Evolutionary conservation across 2,888 invertebrate genomes (phyloP).

Genomic region (Ophion ellenae): DNA sequence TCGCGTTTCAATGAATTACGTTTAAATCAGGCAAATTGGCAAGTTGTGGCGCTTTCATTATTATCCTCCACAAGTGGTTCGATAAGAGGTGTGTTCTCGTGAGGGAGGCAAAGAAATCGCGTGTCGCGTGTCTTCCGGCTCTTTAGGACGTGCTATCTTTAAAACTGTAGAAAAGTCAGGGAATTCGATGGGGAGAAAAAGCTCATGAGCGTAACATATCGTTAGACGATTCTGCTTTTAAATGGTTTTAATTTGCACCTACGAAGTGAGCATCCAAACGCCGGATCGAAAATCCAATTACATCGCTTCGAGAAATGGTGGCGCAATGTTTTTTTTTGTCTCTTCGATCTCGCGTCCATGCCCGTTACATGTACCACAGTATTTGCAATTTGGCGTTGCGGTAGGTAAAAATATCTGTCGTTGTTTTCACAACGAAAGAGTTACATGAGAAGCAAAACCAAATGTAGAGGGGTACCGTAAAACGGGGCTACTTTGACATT

Average conservation of each 20-base stretch:
- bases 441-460: neutral
- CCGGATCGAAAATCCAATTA: constrained; percentile 20
- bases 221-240: constrained; percentile 50
- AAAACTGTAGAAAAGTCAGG: constrained; percentile 49
- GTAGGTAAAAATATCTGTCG: constrained; percentile 24
- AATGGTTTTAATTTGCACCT: constrained; percentile 57
- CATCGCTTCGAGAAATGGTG: constrained; percentile 37
- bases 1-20: constrained; percentile 19
- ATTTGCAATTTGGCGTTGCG: neutral
- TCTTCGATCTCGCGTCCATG: neutral
- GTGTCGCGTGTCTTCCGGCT: constrained; percentile 58
- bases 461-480: too few relatives aligned
- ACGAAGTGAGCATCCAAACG: constrained; percentile 56
- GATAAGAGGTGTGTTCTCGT: constrained; percentile 4
- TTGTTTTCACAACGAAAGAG: constrained; percentile 24
- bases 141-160: constrained; percentile 48
- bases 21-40: neutral
- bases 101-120: constrained; percentile 12
- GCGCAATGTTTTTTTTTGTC: constrained; percentile 18
- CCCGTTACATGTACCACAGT: neutral
- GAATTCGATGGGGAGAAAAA: constrained; percentile 7
- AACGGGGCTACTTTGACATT: too few relatives aligned
- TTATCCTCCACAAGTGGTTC: constrained; percentile 32
- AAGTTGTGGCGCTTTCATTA: neutral
- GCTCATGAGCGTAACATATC: constrained; percentile 29